Percentiles rank a stretch among this genome's conserved stretches.
Conservation (phyloP, 2,113 vertebrate species). For the Asarcornis scutulata region DNA sequence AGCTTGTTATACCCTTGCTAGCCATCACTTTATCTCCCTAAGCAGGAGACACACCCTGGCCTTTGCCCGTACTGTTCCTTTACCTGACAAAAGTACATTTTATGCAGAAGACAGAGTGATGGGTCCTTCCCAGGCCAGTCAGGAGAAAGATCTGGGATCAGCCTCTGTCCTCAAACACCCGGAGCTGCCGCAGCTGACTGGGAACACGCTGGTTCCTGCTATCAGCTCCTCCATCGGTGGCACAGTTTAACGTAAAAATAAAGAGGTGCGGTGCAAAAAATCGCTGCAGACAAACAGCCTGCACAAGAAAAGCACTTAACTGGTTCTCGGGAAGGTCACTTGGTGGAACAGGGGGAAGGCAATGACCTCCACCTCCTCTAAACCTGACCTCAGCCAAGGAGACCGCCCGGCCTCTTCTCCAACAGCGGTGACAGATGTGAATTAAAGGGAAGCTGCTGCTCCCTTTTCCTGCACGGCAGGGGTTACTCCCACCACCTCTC, state of each 20-base stretch:
- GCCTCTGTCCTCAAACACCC: not conserved
- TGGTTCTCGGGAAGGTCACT: not conserved
- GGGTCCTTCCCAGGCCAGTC: not conserved
- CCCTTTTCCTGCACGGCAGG: not conserved
- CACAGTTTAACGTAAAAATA: not conserved
- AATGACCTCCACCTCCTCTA: not conserved
- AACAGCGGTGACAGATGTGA: not conserved
- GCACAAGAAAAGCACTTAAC: not conserved
- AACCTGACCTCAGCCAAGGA: not conserved
- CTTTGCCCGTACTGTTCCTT: accelerated
- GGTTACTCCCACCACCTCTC: not conserved
- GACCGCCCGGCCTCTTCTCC: not conserved
- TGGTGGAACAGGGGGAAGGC: not conserved
- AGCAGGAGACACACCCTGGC: not conserved
- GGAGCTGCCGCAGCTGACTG: not conserved
- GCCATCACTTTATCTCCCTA: not conserved
- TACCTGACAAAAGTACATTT: not conserved
- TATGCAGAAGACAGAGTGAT: not conserved
- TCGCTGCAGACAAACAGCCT: not conserved
- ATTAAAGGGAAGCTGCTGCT: not conserved
- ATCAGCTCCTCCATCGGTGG: not conserved
- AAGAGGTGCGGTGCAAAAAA: not conserved
- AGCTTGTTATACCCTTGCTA: not conserved
- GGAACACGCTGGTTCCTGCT: not conserved
- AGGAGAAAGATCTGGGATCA: not conserved